A percentile compares a stretch with the other conserved stretches of the same genome.
These are phyloP conservation scores for Drosophila lacicola DNA, from an alignment of 2,888 invertebrate genomes.

Conservation along the genomic window DNA sequence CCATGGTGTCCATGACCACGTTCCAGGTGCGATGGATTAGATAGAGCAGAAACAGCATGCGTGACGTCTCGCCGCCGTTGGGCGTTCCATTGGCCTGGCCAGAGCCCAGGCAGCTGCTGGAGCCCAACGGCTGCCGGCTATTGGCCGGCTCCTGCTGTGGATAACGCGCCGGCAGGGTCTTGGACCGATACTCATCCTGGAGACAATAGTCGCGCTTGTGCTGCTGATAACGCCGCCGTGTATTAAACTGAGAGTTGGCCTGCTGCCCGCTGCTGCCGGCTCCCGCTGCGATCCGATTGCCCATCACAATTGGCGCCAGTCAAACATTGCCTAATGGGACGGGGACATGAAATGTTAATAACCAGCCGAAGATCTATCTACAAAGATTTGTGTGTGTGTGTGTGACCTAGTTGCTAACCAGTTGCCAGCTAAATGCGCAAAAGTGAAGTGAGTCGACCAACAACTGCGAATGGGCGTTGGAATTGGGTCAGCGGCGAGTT, in stretches of 20 bases:
- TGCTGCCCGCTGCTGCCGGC: conserved; percentile 32
- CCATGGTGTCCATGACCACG: conserved; percentile 88
- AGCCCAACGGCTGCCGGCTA: conserved; percentile 34
- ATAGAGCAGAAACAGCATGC: conserved; percentile 88
- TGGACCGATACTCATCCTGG: conserved; percentile 71
- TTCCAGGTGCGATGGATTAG: conserved; percentile 90
- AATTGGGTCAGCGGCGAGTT: conserved; percentile 72
- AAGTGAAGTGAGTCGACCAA: conserved; percentile 70
- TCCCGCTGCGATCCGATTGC: conserved; percentile 56
- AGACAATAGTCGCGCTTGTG: conserved; percentile 68
- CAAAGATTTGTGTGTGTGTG: neutral
- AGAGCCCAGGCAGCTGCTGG: conserved; percentile 68
- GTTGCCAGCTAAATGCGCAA: conserved; percentile 60
- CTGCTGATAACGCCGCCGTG: conserved; percentile 71
- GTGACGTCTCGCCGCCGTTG: conserved; percentile 86
- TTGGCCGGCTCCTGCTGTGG: conserved; percentile 18
- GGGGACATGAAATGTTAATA: conserved; percentile 50
- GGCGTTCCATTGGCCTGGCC: conserved; percentile 50
- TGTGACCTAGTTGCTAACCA: conserved; percentile 60
- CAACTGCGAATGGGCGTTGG: conserved; percentile 58
- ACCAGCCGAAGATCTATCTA: conserved; percentile 20
- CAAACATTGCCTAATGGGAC: conserved; percentile 73
- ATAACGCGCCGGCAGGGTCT: conserved; percentile 79
- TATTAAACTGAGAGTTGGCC: conserved; percentile 53
- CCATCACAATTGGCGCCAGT: conserved; percentile 59